Evolutionary conservation across 1,140 invertebrate species (phyloP).

Genomic region (Cataglyphis hispanica): DNA sequence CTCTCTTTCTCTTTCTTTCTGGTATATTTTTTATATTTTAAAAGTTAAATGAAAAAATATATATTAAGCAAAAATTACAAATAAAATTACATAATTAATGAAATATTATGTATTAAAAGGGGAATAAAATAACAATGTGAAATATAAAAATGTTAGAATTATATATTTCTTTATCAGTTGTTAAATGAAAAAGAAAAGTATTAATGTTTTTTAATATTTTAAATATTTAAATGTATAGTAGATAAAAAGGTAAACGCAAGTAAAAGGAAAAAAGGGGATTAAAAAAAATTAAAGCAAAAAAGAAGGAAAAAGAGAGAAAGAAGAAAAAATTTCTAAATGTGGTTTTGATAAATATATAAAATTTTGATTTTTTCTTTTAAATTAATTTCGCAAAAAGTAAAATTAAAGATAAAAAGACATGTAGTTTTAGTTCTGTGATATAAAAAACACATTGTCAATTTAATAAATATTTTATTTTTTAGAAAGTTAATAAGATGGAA

Average conservation of each 20-base stretch:
- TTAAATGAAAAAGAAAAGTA: background rate
- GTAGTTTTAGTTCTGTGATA: background rate
- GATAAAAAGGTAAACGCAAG: background rate
- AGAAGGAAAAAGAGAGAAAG: no score
- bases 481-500: constrained; percentile 87
- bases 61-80: background rate
- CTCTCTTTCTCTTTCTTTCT: background rate
- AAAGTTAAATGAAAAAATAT: background rate
- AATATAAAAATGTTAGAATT: background rate
- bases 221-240: background rate
- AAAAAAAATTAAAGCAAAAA: no score
- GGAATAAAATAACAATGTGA: background rate
- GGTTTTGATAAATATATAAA: background rate
- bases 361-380: background rate
- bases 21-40: background rate
- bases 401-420: background rate
- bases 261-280: background rate
- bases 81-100: background rate
- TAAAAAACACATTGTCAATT: background rate
- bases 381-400: background rate
- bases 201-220: background rate
- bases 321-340: background rate
- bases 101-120: background rate
- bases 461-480: constrained; percentile 58
- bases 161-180: background rate